Conservation (phyloP, 2,888 invertebrate species). For the Celastrina argiolus region DNA sequence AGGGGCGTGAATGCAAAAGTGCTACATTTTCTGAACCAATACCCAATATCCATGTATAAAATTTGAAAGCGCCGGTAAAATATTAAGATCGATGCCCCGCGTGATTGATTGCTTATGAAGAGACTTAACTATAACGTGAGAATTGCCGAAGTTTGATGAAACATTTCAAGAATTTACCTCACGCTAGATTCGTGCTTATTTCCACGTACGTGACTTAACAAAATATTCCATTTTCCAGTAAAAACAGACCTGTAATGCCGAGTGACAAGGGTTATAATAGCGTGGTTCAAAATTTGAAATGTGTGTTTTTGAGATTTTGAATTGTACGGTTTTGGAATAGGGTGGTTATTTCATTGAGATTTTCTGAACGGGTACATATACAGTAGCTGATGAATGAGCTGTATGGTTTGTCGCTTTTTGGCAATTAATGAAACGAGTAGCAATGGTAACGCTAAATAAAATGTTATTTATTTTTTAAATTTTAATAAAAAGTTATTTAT, state of each 20-base stretch:
- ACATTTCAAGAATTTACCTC: background rate
- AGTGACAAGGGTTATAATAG: background rate
- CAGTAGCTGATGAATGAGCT: constrained; percentile 32
- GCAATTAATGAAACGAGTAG: constrained; percentile 29
- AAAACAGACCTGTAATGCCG: background rate
- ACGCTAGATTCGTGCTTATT: background rate
- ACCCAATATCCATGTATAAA: background rate
- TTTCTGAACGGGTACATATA: background rate
- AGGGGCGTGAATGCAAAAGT: too few relatives aligned
- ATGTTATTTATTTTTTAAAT: constrained; percentile 23
- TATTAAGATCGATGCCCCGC: background rate
- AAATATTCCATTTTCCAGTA: background rate
- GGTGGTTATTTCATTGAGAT: background rate
- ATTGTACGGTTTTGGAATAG: background rate
- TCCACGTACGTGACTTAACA: background rate
- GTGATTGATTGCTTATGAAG: constrained; percentile 7
- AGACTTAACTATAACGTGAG: background rate
- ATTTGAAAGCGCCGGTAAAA: constrained; percentile 1
- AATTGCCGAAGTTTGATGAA: background rate
- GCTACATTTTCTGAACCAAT: background rate
- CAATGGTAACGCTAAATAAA: constrained; percentile 25
- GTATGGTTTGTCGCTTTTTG: constrained; percentile 34
- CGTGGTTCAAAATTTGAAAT: background rate
- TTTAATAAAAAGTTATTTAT: background rate
- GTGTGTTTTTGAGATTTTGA: background rate